Percentiles rank a stretch among this genome's conserved stretches.
These are phyloP conservation scores for Phania funesta DNA, from an alignment of 2,888 invertebrate genomes.

Conservation along the genomic window DNA sequence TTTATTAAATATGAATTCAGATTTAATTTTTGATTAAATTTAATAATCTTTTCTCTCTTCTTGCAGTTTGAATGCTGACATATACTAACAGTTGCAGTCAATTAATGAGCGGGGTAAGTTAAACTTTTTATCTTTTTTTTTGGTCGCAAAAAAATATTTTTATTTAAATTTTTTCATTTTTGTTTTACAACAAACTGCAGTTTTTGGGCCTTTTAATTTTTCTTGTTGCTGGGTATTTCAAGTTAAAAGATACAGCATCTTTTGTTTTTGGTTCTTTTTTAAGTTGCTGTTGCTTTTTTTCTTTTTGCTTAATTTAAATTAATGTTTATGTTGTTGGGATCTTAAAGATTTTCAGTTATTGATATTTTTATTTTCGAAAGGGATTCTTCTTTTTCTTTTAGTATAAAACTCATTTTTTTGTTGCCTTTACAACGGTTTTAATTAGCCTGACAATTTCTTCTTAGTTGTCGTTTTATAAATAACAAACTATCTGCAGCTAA, in stretches of 20 bases:
- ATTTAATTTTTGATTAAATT: no score
- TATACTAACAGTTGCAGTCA: no score
- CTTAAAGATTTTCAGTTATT: constrained; percentile 59
- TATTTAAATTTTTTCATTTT: no score
- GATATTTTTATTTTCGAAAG: constrained; percentile 50
- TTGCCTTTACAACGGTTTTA: constrained; percentile 53
- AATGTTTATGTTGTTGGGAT: constrained; percentile 49
- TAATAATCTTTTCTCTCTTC: no score
- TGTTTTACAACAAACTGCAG: background rate
- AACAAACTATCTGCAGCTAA: constrained; percentile 20
- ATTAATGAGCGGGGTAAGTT: no score
- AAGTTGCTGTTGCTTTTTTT: constrained; percentile 25
- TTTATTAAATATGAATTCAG: no score
- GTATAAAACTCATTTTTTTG: constrained; percentile 15
- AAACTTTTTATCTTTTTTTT: no score
- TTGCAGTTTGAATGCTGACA: no score
- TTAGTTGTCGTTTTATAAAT: constrained; percentile 46
- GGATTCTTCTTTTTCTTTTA: constrained; percentile 16
- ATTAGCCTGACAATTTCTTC: constrained; percentile 64
- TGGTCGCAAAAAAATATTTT: no score
- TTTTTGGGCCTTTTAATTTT: background rate
- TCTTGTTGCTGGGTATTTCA: background rate
- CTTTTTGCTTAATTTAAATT: constrained; percentile 64
- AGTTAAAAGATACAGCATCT: background rate
- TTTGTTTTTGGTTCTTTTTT: background rate